Evolutionary conservation across 2,113 vertebrate genomes (phyloP), one percentile per base, ranked within the genome.

Genomic region (Cebidichthys violaceus): DNA sequence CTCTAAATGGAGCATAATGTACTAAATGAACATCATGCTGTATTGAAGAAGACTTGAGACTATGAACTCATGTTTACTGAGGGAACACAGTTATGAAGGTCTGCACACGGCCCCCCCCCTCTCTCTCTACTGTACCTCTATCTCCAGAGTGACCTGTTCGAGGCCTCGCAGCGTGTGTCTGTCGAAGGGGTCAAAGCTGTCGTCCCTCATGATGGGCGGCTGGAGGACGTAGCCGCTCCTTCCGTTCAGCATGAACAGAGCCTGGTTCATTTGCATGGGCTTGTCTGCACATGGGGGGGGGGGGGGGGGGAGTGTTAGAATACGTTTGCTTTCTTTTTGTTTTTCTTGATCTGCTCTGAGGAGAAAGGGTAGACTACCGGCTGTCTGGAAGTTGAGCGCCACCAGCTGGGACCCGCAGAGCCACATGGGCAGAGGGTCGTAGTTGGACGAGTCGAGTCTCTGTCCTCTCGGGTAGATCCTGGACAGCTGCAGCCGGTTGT

Each of bases 241-340:
- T 9, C 98, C 97, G 0, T 96, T 97, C 27, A 97, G 92, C 96
- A 97, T 96, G 94, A 99, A 99, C 74, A 99, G 93, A 31, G 98
- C 97, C 95, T 99, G 98, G 92, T 99, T 99, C 98, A 99, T 98
- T 95, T 99, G 98, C 98, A 99, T 99, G 78, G 98, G 98, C 86
- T 99, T 99, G 86, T 99, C 98, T 99, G 92, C 27, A 70, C 0
- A 5, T 1, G 9, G 13, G 33, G 10, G 24, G 4, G 65, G 64
- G n/a, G n/a, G n/a, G 33, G 6, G 33, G 33, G 29, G 33, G 5
- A 33, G 33, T 33, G 33, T 33, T 6, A 33, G 31, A 33, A 33
- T 33, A 33, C 5, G 31, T 33, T 33, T 33, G 31, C 24, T 27
- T 5, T 39, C 20, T 27, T 60, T 37, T 37, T 37, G 4, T 37